These are phyloP conservation scores for Parazoanthus swiftii DNA, from an alignment of 92 coral and sea anemone species.

Conservation along the genomic window DNA sequence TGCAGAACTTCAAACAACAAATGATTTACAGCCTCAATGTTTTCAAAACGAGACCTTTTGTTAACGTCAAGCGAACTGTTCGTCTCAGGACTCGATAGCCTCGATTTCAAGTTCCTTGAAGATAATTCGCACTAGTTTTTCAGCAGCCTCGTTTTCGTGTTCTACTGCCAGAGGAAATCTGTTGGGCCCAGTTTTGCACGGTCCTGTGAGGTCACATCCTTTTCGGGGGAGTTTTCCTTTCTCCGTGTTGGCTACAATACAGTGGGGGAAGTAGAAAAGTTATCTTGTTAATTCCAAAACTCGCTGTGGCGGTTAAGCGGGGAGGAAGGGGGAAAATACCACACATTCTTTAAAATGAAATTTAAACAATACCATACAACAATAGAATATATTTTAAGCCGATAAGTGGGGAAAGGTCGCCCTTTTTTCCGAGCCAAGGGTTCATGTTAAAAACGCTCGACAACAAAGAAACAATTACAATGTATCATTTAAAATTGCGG, in stretches of 20 bases:
- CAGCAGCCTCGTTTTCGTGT: slow-evolving; percentile 32
- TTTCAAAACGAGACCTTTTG: not conserved
- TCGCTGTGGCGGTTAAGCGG: not conserved
- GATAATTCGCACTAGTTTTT: slow-evolving; percentile 39
- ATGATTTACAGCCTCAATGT: not conserved
- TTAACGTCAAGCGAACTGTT: not conserved
- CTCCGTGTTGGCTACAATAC: slow-evolving; percentile 22
- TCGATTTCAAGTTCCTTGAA: slow-evolving; percentile 37
- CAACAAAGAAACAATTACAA: no score
- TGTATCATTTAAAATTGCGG: no score
- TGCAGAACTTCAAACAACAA: not conserved
- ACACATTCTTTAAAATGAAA: not conserved
- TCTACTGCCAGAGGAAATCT: slow-evolving; percentile 11
- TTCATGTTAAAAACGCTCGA: no score
- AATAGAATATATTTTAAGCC: no score
- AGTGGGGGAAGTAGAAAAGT: not conserved
- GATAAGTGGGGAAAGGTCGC: no score
- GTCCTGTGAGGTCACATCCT: slow-evolving; percentile 32
- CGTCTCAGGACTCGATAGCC: slow-evolving; percentile 13
- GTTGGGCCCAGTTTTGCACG: slow-evolving; percentile 32
- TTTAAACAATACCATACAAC: not conserved
- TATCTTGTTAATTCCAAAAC: no score
- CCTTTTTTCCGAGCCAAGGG: no score
- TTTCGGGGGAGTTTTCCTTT: slow-evolving; percentile 37
- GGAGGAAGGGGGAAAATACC: no score